Conservation (phyloP, 1,140 invertebrate genomes). For the Meloidogyne floridensis region DNA sequence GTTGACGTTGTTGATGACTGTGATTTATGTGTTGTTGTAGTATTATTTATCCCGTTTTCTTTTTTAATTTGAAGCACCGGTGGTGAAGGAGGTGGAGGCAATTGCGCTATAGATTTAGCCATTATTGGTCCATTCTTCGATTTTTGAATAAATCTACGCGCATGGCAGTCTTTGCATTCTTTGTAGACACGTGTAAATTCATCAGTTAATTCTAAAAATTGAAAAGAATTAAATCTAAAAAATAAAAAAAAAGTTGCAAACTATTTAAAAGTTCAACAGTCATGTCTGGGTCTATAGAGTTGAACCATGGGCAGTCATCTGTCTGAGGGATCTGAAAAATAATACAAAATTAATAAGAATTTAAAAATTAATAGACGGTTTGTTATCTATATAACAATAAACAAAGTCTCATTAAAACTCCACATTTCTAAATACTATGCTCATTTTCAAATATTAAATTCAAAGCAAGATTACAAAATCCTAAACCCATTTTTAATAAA, state of each 20-base stretch:
- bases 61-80: constrained; percentile 10
- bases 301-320: constrained; percentile 35
- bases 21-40: neutral
- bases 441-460: no score
- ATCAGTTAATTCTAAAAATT: constrained; percentile 31
- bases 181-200: constrained; percentile 27
- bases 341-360: neutral
- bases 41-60: constrained; percentile 17
- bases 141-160: neutral
- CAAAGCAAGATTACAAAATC: no score
- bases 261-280: constrained; percentile 33
- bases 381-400: no score
- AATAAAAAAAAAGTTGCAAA: constrained; percentile 13
- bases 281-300: constrained; percentile 36
- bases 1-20: neutral
- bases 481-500: neutral
- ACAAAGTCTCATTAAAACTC: no score
- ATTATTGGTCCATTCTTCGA: neutral
- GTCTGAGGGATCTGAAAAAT: constrained; percentile 28
- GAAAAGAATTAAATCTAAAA: neutral
- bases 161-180: constrained; percentile 22
- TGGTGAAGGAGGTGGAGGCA: constrained; percentile 10
- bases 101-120: constrained; percentile 13
- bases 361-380: constrained; percentile 9
- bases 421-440: no score